Evolutionary conservation across 2,888 invertebrate genomes (phyloP).

Genomic region (Mimachlamys varia): DNA sequence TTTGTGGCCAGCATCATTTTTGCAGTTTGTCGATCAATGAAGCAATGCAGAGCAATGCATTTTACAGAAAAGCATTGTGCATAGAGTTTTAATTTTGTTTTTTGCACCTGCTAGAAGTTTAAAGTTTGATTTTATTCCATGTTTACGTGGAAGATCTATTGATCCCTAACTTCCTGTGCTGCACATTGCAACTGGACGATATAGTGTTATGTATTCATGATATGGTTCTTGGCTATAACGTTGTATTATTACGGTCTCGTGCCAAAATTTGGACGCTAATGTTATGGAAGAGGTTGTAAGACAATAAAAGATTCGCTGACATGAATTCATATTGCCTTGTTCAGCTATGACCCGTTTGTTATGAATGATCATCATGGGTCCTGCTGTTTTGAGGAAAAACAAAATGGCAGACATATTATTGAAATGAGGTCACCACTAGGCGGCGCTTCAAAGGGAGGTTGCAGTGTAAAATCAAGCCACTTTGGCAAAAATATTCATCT

Average conservation of each 20-base stretch:
- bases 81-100: not conserved
- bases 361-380: not conserved
- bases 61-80: not conserved
- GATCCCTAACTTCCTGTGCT: conserved; percentile 4
- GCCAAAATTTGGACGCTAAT: not conserved
- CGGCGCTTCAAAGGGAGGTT: not conserved
- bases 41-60: not conserved
- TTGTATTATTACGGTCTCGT: not conserved
- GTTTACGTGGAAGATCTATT: not conserved
- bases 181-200: not conserved
- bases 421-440: conserved; percentile 5
- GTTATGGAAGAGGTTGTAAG: not conserved
- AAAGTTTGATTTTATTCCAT: not conserved
- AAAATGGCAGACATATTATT: conserved; percentile 19
- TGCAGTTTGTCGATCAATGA: not conserved
- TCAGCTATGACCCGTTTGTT: not conserved
- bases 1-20: not conserved
- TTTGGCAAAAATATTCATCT: not conserved
- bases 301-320: not conserved
- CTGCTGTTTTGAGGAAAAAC: not conserved
- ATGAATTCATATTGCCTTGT: not conserved
- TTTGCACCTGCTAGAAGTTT: not conserved
- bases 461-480: not conserved
- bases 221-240: not conserved
- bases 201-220: no score